Conservation (phyloP, 2,113 vertebrate genomes). For the Indri indri region DNA sequence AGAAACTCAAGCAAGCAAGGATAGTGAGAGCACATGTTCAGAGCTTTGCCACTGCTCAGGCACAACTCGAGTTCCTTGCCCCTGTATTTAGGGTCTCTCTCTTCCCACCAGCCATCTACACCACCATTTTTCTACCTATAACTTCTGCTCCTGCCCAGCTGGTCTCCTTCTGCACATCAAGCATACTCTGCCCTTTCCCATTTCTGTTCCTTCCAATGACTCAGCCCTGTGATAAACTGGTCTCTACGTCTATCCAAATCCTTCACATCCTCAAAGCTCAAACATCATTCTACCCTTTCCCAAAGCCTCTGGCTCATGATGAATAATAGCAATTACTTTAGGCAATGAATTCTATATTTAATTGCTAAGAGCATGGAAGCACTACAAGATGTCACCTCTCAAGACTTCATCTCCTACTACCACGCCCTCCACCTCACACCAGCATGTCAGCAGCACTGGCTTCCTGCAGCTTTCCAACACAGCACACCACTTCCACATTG, state of each 20-base stretch:
- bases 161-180: not conserved
- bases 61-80: not conserved
- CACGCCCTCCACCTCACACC: not conserved
- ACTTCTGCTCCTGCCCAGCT: not conserved
- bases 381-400: not conserved
- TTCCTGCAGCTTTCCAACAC: not conserved
- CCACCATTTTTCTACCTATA: not conserved
- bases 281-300: not conserved
- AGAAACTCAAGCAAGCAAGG: not conserved
- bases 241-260: not conserved
- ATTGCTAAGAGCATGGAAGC: not conserved
- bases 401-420: not conserved
- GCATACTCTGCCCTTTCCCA: not conserved
- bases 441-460: not conserved
- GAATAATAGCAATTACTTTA: not conserved
- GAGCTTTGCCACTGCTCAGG: not conserved
- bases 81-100: not conserved
- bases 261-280: not conserved
- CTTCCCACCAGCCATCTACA: not conserved
- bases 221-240: not conserved
- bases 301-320: not conserved
- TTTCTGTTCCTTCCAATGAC: not conserved
- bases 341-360: slow-evolving; percentile 10
- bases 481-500: not conserved
- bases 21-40: not conserved